Conservation (phyloP, 2,797 vertebrate species). For the Decapterus maruadsi region DNA sequence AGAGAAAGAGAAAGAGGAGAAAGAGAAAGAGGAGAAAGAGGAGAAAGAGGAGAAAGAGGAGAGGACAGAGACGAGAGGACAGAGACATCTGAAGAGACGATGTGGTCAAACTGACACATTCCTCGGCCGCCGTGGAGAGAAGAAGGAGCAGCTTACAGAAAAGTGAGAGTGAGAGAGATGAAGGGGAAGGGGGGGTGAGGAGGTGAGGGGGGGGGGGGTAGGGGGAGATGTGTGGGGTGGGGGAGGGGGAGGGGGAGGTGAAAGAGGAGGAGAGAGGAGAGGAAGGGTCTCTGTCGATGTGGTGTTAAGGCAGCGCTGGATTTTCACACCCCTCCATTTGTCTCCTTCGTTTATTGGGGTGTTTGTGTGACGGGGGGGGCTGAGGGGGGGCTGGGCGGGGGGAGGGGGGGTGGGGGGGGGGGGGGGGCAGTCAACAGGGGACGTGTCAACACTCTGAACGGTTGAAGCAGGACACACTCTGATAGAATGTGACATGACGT, state of each 20-base stretch:
- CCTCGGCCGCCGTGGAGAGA: conserved; percentile 70
- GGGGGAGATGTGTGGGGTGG: neutral
- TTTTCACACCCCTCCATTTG: conserved; percentile 84
- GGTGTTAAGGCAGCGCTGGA: conserved; percentile 71
- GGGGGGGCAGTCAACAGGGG: conserved; percentile 37
- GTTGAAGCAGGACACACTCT: conserved; percentile 45
- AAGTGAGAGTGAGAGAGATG: conserved; percentile 65
- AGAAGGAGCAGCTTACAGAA: conserved; percentile 56
- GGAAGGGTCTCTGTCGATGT: conserved; percentile 65
- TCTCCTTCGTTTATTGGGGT: conserved; percentile 66
- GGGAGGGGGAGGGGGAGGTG: neutral
- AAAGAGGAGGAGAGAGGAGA: conserved; percentile 39
- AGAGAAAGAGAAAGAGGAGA: conserved; percentile 38
- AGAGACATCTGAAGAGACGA: no score
- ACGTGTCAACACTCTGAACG: conserved; percentile 70
- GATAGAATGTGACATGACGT: conserved; percentile 53
- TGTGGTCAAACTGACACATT: conserved; percentile 80
- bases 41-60: conserved; percentile 39
- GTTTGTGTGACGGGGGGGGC: conserved; percentile 16
- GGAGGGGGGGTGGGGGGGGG: no score
- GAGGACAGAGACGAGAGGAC: conserved; percentile 27
- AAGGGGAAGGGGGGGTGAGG: conserved; percentile 42
- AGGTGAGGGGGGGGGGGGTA: neutral
- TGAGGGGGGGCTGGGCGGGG: no score
- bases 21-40: no score